These are phyloP conservation scores for Neostethus bicornis DNA, from an alignment of 2,797 vertebrate genomes.

Conservation along the genomic window DNA sequence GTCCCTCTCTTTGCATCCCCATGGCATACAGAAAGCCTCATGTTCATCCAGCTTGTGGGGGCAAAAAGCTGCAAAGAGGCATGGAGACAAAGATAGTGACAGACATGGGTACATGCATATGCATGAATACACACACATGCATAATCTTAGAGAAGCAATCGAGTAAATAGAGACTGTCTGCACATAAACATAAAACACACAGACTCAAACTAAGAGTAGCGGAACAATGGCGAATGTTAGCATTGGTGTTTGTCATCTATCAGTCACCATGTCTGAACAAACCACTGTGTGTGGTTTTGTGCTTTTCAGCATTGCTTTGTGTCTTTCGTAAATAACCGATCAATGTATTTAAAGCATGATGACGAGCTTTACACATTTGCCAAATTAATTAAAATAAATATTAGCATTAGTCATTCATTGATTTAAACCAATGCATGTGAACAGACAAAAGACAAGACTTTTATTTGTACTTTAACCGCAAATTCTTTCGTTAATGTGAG, in stretches of 20 bases:
- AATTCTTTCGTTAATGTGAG: too few relatives aligned
- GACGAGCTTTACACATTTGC: too few relatives aligned
- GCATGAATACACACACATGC: conserved; percentile 75
- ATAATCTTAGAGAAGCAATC: conserved; percentile 64
- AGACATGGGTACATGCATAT: conserved; percentile 69
- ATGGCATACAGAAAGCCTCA: conserved; percentile 48
- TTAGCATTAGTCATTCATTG: too few relatives aligned
- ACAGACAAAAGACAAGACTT: too few relatives aligned
- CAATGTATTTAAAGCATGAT: too few relatives aligned
- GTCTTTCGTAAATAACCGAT: too few relatives aligned
- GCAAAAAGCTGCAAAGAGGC: conserved; percentile 50
- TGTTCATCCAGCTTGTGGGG: conserved; percentile 58
- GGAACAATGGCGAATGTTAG: conserved; percentile 40
- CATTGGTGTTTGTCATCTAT: conserved; percentile 39
- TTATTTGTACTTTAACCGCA: too few relatives aligned
- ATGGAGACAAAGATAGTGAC: conserved; percentile 64
- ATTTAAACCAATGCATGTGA: too few relatives aligned
- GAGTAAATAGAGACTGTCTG: conserved; percentile 31
- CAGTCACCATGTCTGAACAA: conserved; percentile 25
- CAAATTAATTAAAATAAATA: too few relatives aligned
- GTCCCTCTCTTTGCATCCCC: conserved; percentile 54
- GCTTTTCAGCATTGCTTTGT: conserved; percentile 23
- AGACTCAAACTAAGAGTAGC: conserved; percentile 38
- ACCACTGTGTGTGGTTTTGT: conserved; percentile 34
- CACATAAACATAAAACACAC: conserved; percentile 36